phyloP scores from a whole-genome alignment of 2,888 invertebrate species.

The Nemapogon koenigi region DNA sequence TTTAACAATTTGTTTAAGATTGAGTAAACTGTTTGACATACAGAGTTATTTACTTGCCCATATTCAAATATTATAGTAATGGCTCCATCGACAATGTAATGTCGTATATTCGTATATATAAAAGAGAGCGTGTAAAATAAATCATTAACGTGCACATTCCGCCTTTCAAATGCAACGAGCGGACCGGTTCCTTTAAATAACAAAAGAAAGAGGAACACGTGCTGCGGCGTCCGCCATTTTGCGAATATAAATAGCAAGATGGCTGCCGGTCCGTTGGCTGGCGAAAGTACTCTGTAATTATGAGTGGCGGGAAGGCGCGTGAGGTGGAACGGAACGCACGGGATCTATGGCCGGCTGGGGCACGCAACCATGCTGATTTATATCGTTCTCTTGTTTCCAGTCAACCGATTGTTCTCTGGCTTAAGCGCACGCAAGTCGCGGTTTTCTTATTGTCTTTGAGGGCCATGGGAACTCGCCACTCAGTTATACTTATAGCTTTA shows the following conservation, averaged over 20 bases:
- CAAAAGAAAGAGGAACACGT: conserved; percentile 51
- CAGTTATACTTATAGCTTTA: conserved; percentile 33
- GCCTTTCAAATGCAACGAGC: conserved; percentile 21
- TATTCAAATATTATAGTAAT: no score
- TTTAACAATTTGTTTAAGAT: no score
- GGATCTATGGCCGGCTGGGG: conserved; percentile 51
- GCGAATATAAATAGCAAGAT: conserved; percentile 60
- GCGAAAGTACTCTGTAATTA: conserved; percentile 63
- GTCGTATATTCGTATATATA: background rate
- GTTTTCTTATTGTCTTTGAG: conserved; percentile 50
- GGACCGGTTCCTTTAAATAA: conserved; percentile 31
- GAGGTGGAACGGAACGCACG: conserved; percentile 41
- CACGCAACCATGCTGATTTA: conserved; percentile 61
- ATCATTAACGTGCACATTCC: conserved; percentile 13
- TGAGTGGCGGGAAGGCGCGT: conserved; percentile 45
- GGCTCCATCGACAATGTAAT: no score
- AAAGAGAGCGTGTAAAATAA: conserved; percentile 11
- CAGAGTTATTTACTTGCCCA: no score
- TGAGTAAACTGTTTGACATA: no score
- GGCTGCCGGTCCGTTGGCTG: conserved; percentile 48
- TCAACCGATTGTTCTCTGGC: conserved; percentile 53
- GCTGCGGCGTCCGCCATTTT: conserved; percentile 53
- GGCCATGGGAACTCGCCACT: conserved; percentile 41
- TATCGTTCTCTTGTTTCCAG: conserved; percentile 56
- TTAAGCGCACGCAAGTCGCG: conserved; percentile 42